Evolutionary conservation across 2,797 vertebrate genomes (phyloP).

Genomic region (Spondyliosoma cantharus): DNA sequence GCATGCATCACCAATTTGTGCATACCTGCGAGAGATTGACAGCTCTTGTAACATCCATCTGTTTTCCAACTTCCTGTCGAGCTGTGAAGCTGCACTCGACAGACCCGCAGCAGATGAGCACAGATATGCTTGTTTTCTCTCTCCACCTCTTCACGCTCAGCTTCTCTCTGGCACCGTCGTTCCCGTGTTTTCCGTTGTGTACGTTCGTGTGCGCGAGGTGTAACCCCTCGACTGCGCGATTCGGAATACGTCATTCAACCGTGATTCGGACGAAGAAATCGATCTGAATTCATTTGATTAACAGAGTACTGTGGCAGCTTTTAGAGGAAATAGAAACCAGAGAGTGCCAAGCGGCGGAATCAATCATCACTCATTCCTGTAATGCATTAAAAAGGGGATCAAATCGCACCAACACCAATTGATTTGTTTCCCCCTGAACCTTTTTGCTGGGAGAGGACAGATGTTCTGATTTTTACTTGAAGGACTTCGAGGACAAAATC

Average conservation of each 20-base stretch:
- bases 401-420: constrained; percentile 25
- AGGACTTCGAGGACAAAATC: constrained; percentile 1
- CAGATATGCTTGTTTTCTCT: constrained; percentile 47
- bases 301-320: constrained; percentile 40
- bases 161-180: constrained; percentile 30
- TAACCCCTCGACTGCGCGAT: constrained; percentile 2
- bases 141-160: constrained; percentile 43
- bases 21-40: constrained; percentile 48
- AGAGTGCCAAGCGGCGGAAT: constrained; percentile 27
- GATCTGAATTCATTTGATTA: constrained; percentile 56
- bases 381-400: constrained; percentile 51
- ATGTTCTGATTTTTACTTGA: constrained; percentile 1
- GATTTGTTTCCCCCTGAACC: constrained; percentile 31
- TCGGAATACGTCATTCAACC: constrained; percentile 4
- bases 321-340: constrained; percentile 53
- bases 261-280: constrained; percentile 11
- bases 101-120: constrained; percentile 56
- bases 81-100: constrained; percentile 30
- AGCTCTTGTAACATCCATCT: constrained; percentile 52
- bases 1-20: constrained; percentile 23
- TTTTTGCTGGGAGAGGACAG: constrained; percentile 22
- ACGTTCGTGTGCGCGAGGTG: constrained; percentile 8
- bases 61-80: constrained; percentile 30
- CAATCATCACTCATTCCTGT: constrained; percentile 53
- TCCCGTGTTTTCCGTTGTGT: constrained; percentile 15